Conservation (phyloP, 1,140 invertebrate species). For the Vanessa tameamea region DNA sequence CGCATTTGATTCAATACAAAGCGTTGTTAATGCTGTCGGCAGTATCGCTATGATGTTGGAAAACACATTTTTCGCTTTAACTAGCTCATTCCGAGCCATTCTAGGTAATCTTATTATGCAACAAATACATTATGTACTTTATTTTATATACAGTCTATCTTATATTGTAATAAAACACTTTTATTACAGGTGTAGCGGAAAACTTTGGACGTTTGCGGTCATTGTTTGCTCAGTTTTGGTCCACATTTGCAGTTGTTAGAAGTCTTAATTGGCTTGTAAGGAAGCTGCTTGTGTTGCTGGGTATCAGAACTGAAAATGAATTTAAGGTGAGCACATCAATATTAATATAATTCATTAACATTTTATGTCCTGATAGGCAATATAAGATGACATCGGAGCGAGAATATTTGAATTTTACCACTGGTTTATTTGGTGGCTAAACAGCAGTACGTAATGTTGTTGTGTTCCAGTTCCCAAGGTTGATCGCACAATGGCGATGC, state of each 20-base stretch:
- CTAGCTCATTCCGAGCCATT: slow-evolving; percentile 96
- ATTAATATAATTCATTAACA: too few relatives aligned
- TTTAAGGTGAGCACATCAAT: slow-evolving; percentile 61
- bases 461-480: too few relatives aligned
- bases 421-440: too few relatives aligned
- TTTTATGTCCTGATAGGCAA: too few relatives aligned
- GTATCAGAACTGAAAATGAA: slow-evolving; percentile 80
- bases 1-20: slow-evolving; percentile 97
- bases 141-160: background rate
- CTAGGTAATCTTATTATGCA: slow-evolving; percentile 74
- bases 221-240: slow-evolving; percentile 92
- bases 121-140: background rate
- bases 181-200: slow-evolving; percentile 90
- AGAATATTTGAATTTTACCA: too few relatives aligned
- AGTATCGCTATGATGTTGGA: slow-evolving; percentile 98
- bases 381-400: too few relatives aligned
- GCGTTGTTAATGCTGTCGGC: slow-evolving; percentile 93
- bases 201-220: slow-evolving; percentile 92
- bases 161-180: background rate
- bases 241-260: slow-evolving; percentile 90
- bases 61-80: slow-evolving; percentile 96
- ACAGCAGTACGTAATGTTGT: too few relatives aligned
- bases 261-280: slow-evolving; percentile 89
- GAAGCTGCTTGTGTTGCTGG: slow-evolving; percentile 86
- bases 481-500: too few relatives aligned